phyloP scores from a whole-genome alignment of 2,797 vertebrate genomes.

The Lepidocolaptes lacrymiger region DNA sequence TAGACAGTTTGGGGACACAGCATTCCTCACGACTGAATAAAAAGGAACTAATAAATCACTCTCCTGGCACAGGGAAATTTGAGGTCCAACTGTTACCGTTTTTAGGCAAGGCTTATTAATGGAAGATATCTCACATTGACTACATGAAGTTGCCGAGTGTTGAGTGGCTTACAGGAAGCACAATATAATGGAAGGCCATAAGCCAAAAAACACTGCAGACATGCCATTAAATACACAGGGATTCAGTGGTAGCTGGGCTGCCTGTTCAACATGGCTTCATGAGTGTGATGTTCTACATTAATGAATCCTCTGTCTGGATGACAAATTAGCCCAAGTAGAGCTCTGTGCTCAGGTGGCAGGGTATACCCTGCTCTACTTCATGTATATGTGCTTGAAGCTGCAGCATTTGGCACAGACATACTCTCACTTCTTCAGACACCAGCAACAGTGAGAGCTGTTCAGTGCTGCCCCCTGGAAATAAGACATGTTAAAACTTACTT shows the following conservation, averaged over 20 bases:
- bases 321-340: neutral
- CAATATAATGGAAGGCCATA: neutral
- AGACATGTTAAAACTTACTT: neutral
- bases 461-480: neutral
- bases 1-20: neutral
- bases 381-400: neutral
- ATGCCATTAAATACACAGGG: neutral
- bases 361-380: neutral
- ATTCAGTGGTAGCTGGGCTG: neutral
- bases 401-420: neutral
- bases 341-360: neutral
- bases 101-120: neutral
- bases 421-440: neutral
- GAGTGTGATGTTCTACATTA: neutral
- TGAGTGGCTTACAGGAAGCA: neutral
- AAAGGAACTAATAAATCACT: neutral
- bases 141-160: neutral
- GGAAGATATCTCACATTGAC: neutral
- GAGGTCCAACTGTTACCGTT: neutral
- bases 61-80: neutral
- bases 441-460: neutral
- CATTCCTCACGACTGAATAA: neutral
- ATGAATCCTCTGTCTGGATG: neutral
- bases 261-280: neutral
- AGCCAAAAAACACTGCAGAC: neutral